Percentiles rank a stretch among this genome's conserved stretches.
Conservation (phyloP, 2,113 vertebrate species). For the Sula dactylatra region DNA sequence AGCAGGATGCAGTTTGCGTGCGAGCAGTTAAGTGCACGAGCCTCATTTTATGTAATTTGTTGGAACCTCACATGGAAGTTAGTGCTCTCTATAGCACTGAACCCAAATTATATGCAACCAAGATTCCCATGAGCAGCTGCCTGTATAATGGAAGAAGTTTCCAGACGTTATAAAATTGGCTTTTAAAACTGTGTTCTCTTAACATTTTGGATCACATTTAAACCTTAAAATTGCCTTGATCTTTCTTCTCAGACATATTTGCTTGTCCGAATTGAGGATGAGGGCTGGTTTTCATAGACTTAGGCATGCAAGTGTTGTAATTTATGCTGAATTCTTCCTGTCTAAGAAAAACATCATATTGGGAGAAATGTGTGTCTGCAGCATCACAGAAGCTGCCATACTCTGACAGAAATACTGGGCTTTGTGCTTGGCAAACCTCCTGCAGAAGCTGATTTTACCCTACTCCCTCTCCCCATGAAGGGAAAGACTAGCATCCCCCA, state of each 20-base stretch:
- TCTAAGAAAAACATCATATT: not conserved
- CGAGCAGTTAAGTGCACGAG: not conserved
- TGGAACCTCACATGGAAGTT: not conserved
- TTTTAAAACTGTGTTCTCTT: not conserved
- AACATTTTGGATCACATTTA: conserved; percentile 12
- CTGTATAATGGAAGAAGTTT: not conserved
- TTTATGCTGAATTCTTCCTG: conserved; percentile 8
- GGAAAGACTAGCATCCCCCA: not conserved
- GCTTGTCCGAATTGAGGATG: not conserved
- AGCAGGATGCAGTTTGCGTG: not conserved
- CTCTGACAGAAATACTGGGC: not conserved
- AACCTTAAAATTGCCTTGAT: conserved; percentile 8
- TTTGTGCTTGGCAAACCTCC: not conserved
- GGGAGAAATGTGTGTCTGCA: not conserved
- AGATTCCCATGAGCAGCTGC: not conserved
- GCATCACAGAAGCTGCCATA: not conserved
- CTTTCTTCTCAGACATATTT: not conserved
- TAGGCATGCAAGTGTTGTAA: not conserved
- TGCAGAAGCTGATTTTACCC: not conserved
- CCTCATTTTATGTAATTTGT: not conserved
- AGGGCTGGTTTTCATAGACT: not conserved
- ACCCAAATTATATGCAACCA: not conserved
- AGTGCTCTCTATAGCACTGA: not conserved
- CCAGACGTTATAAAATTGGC: not conserved
- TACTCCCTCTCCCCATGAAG: not conserved